Evolutionary conservation across 2,888 invertebrate species (phyloP).

Genomic region (Reticulitermes lucifugus): DNA sequence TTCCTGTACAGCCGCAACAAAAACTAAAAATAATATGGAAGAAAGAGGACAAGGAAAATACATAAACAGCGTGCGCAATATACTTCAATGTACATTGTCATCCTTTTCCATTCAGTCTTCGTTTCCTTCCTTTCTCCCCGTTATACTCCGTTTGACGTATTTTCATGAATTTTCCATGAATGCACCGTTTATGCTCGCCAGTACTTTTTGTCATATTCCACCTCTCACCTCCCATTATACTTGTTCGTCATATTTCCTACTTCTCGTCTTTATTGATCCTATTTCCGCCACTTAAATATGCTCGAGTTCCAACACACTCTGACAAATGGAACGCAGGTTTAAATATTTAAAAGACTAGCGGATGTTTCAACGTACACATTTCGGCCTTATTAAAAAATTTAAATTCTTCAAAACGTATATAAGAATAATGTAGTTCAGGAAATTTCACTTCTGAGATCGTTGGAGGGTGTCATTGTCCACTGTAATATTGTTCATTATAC

Average conservation of each 20-base stretch:
- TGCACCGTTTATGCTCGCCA: constrained; percentile 8
- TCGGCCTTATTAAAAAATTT: no score
- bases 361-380: no score
- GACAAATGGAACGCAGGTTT: no score
- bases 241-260: constrained; percentile 9
- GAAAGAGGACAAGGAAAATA: constrained; percentile 9
- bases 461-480: no score
- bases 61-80: constrained; percentile 23
- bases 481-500: no score
- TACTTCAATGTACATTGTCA: constrained; percentile 29
- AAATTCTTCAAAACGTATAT: no score
- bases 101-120: constrained; percentile 39
- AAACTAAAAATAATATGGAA: constrained; percentile 12
- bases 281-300: no score
- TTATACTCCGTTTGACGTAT: constrained; percentile 10
- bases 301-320: no score
- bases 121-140: not conserved
- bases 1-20: not conserved
- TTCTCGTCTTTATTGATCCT: not conserved
- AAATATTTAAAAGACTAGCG: no score
- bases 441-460: no score
- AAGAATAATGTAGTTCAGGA: no score
- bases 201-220: constrained; percentile 8
- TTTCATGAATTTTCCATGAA: constrained; percentile 41
- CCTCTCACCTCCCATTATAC: not conserved